phyloP scores from a whole-genome alignment of 2,113 vertebrate genomes.

The Gorsachius goisagi region DNA sequence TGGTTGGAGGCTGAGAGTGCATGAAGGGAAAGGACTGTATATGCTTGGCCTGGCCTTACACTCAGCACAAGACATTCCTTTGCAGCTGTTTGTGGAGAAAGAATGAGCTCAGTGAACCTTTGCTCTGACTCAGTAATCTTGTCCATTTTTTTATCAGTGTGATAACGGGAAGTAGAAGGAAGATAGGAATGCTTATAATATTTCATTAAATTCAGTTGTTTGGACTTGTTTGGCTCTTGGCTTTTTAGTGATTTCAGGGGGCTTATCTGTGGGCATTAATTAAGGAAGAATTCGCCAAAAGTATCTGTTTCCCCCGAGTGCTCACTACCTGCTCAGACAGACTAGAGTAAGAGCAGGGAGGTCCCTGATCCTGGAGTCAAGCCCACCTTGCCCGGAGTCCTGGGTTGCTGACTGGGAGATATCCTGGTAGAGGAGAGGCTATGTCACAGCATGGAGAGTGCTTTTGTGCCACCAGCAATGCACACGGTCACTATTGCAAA shows the following conservation, averaged over 20 bases:
- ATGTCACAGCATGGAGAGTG: neutral
- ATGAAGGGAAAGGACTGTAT: neutral
- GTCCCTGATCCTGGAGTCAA: neutral
- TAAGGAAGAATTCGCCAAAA: neutral
- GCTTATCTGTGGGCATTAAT: neutral
- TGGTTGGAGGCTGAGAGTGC: neutral
- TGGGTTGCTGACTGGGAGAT: neutral
- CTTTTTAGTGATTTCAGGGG: neutral
- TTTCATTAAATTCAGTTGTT: neutral
- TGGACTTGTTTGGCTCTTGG: neutral
- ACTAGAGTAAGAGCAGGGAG: neutral
- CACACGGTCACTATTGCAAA: neutral
- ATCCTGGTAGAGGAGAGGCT: neutral
- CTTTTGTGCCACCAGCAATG: neutral
- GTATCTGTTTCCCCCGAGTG: neutral
- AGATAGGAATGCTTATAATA: neutral
- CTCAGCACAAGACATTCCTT: no score
- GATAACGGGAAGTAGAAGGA: neutral
- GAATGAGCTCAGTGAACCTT: neutral
- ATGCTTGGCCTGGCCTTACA: neutral
- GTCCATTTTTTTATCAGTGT: neutral
- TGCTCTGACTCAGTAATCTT: neutral
- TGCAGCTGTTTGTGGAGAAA: neutral
- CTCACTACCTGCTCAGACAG: neutral
- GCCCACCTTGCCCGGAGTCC: neutral